Base-by-base conservation (phyloP, 2,113 vertebrate genomes). In the Axis porcinus region DNA sequence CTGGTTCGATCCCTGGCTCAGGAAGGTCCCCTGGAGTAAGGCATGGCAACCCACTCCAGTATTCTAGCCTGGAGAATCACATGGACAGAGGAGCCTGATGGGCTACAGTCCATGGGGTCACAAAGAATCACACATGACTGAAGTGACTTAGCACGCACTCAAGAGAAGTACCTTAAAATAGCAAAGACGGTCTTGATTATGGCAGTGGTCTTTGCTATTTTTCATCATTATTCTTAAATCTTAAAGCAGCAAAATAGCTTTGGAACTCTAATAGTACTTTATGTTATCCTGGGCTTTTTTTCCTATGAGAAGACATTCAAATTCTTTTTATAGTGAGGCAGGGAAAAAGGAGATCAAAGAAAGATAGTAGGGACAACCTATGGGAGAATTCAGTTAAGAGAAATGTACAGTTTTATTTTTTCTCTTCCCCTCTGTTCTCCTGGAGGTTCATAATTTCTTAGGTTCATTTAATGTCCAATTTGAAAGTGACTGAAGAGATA, bases 181-280 rank as follows among this genome's bases (percentile, higher is more conserved):
- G 45, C 84, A 89, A 62, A 83, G 54, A n/a, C 10, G 8, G 2
- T 45, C 40, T 88, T 67, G 45, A 45, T 50, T 70, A 14, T 79
- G 28, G 2, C 36, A 60, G 45, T 47, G 15, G 7, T 17, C 4
- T 43, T 8, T 91, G 28, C 14, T 45, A 6, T 30, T 92, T 90
- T 89, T 95, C 45, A 89, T 84, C 15, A 33, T 57, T 36, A 58
- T 79, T 14, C 95, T 89, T 92, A 92, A 84, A 54, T 33, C 28
- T 28, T 85, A 64, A 19, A 83, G 47, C 47, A 47, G 16, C 78
- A 76, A 47, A 40, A 3, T 58, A 36, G 16, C 16, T 12, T 60
- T 52, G 57, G 10, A 16, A 9, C 30, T 28, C 25, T 92, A 47
- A 70, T 52, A 81, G 64, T 82, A 2, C n/a, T 91, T 93, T 86